Evolutionary conservation across 2,888 invertebrate genomes (phyloP), one percentile per base, ranked within the genome.

Genomic region (Odontocolon sp.): DNA sequence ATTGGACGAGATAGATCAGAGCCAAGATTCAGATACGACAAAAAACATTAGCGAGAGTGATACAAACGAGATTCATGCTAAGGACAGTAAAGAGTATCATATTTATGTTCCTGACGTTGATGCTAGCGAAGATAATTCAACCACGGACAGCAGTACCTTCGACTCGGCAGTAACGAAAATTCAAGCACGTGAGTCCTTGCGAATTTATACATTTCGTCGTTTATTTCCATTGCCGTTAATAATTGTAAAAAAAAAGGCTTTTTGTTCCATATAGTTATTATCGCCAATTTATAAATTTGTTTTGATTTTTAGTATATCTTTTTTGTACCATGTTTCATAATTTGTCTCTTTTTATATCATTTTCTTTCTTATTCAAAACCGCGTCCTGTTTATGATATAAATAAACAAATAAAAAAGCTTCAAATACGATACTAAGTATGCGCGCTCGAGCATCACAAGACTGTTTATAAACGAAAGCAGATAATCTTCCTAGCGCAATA

Each of bases 151-250:
- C 18, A 84, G 83, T 26, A 82, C 83, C 5, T 81, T 86, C n/a
- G 78, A 82, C 40, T 83, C 83, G 2, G 86, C 87, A 1, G 85
- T 80, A 0, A 84, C 84, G 1, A 86, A 84, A 77, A 87, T 87
- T 72, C 88, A 88, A 83, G 87, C 88, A 9, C 85, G 88, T 87
- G 54, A 81, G 73, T 57, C 33, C 45, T 28, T 57, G 28, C 3
- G 33, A 33, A 26, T 31, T 9, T 31, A 18, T 14, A 33, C 8
- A 9, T 1, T 31, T 31, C 9, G 4, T 33, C 31, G n/a, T n/a
- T n/a, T n/a, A n/a, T n/a, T n/a, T n/a, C n/a, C n/a, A n/a, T n/a
- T n/a, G n/a, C n/a, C n/a, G n/a, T n/a, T n/a, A n/a, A n/a, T n/a
- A n/a, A n/a, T n/a, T n/a, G n/a, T n/a, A n/a, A n/a, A n/a, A n/a